Conservation (phyloP, 2,888 invertebrate species). For the Clunio marinus region DNA sequence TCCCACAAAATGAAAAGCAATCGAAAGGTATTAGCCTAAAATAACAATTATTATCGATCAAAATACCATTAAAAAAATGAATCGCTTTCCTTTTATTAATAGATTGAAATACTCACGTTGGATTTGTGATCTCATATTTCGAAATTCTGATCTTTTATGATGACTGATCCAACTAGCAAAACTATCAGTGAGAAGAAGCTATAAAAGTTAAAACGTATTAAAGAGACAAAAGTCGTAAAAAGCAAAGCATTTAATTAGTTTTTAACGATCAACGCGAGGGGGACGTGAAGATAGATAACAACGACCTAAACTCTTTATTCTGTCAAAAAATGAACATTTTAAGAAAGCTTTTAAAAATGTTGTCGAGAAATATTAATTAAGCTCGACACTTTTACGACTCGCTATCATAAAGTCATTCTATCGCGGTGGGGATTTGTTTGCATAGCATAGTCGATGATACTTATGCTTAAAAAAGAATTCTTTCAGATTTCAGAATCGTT, state of each 20-base stretch:
- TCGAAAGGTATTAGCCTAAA: slow-evolving; percentile 12
- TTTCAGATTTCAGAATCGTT: neutral
- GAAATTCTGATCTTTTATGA: neutral
- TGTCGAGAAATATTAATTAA: neutral
- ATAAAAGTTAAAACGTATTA: slow-evolving; percentile 23
- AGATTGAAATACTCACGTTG: no score
- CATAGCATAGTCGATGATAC: no score
- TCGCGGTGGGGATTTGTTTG: neutral
- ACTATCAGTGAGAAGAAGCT: slow-evolving; percentile 19
- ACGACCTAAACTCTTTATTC: no score
- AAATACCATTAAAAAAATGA: neutral
- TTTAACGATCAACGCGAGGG: slow-evolving; percentile 15
- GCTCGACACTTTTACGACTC: slow-evolving; percentile 8
- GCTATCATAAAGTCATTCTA: neutral
- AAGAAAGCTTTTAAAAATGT: neutral
- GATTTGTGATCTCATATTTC: no score
- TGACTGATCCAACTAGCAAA: neutral
- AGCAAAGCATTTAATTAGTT: slow-evolving; percentile 25
- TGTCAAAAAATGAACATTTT: no score
- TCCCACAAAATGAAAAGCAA: neutral
- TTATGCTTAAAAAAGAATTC: neutral
- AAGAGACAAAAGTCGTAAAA: slow-evolving; percentile 23
- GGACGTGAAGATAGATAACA: no score
- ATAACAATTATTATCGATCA: slow-evolving; percentile 5
- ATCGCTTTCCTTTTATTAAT: neutral